phyloP scores from a whole-genome alignment of 2,888 invertebrate species.

The Microctonus aethiopoides region DNA sequence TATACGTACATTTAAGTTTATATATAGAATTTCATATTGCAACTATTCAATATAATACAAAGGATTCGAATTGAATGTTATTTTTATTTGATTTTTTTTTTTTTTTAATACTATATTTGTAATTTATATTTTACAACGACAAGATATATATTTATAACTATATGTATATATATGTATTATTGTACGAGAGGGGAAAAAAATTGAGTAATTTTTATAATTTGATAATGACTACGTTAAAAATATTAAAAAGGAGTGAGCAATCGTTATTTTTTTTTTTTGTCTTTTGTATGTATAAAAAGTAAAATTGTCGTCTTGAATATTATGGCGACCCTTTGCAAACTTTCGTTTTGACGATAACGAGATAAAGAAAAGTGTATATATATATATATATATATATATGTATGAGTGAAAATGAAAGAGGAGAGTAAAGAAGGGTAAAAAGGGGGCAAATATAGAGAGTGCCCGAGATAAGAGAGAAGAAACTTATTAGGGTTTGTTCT shows the following conservation, averaged over 20 bases:
- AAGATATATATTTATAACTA: no score
- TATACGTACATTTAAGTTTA: neutral
- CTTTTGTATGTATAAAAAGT: conserved; percentile 5
- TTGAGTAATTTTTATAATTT: conserved; percentile 31
- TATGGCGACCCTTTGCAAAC: conserved; percentile 31
- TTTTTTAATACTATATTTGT: neutral
- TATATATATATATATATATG: neutral
- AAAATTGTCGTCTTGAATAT: conserved; percentile 17
- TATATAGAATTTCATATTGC: neutral
- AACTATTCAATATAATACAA: neutral
- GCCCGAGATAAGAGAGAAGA: conserved; percentile 34
- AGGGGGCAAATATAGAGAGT: neutral
- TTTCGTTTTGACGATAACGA: conserved; percentile 49
- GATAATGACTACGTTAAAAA: conserved; percentile 22
- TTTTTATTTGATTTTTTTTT: neutral
- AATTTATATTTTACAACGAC: no score
- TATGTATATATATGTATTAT: neutral
- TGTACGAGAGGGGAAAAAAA: neutral
- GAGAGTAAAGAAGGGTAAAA: neutral
- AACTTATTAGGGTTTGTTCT: conserved; percentile 58
- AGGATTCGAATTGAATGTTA: neutral
- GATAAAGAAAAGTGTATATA: conserved; percentile 31
- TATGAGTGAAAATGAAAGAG: neutral
- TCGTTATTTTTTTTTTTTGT: neutral
- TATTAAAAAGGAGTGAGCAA: conserved; percentile 28